Percentiles rank a stretch among this genome's conserved stretches.
These are phyloP conservation scores for Umimayanthus kanabou DNA, from an alignment of 92 coral and sea anemone species.

Conservation along the genomic window DNA sequence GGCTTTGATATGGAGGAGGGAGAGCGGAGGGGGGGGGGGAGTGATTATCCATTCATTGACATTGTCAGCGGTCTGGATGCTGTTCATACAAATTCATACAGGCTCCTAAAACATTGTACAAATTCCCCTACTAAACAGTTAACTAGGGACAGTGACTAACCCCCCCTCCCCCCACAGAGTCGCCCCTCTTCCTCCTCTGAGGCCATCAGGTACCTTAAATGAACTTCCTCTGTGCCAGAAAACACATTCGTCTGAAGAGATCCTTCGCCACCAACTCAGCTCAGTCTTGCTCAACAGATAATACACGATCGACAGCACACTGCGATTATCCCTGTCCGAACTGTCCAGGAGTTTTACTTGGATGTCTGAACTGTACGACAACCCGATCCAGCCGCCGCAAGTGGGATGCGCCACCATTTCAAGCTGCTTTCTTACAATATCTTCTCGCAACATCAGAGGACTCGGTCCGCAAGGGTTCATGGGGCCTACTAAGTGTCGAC, in stretches of 20 bases:
- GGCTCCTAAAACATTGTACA: too few relatives aligned
- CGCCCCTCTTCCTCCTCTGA: too few relatives aligned
- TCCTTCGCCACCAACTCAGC: slow-evolving; percentile 20
- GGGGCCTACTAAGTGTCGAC: too few relatives aligned
- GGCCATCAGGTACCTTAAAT: slow-evolving; percentile 8
- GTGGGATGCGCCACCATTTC: slow-evolving; percentile 28
- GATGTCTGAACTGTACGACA: slow-evolving; percentile 26
- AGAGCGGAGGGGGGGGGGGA: too few relatives aligned
- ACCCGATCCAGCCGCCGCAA: slow-evolving; percentile 35
- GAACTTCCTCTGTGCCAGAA: slow-evolving; percentile 43
- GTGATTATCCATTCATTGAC: too few relatives aligned
- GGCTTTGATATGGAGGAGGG: too few relatives aligned
- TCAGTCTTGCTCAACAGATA: slow-evolving; percentile 6
- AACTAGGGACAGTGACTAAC: too few relatives aligned
- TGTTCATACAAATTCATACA: too few relatives aligned
- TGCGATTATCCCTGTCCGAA: slow-evolving; percentile 2
- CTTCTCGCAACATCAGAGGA: neutral
- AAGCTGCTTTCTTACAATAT: slow-evolving; percentile 6
- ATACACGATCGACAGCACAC: slow-evolving; percentile 25
- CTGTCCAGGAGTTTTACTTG: slow-evolving; percentile 26
- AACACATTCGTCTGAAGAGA: slow-evolving; percentile 8
- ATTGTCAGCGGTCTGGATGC: too few relatives aligned
- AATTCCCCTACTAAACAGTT: too few relatives aligned
- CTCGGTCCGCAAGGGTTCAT: too few relatives aligned
- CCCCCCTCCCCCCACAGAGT: neutral